Percentiles rank a stretch among this genome's conserved stretches.
These are phyloP conservation scores for Chaetophractus vellerosus DNA, from an alignment of 2,797 vertebrate species.

Conservation along the genomic window DNA sequence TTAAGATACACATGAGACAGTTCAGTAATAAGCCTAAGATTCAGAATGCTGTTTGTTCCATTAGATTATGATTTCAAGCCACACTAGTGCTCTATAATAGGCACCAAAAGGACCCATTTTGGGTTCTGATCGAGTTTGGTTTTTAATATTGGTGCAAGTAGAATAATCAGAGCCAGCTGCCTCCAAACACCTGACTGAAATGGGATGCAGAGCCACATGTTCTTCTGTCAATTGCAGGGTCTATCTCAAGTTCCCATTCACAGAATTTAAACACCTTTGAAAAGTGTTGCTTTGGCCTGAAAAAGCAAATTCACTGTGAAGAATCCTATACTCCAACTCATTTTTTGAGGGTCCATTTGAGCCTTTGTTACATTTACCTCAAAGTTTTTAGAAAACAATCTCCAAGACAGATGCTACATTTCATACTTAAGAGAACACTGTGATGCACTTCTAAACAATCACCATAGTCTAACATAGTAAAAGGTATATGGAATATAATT, in stretches of 20 bases:
- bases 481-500: neutral
- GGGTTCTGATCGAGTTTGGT: neutral
- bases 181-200: fast-evolving
- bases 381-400: conserved; percentile 45
- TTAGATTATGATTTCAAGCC: conserved; percentile 82
- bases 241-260: neutral
- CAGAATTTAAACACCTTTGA: neutral
- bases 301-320: neutral
- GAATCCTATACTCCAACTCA: neutral
- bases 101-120: conserved; percentile 18
- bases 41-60: conserved; percentile 56
- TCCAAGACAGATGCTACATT: neutral
- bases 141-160: neutral
- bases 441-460: conserved; percentile 8
- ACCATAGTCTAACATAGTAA: neutral
- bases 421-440: neutral
- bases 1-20: conserved; percentile 5
- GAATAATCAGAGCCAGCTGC: conserved; percentile 74
- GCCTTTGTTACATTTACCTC: neutral
- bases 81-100: neutral
- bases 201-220: neutral
- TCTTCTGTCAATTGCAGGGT: conserved; percentile 36
- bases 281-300: neutral
- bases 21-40: conserved; percentile 46
- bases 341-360: neutral